Evolutionary conservation across 2,113 vertebrate species (phyloP), one percentile per base, ranked within the genome.

Genomic region (Dolichallabes microphthalmus): DNA sequence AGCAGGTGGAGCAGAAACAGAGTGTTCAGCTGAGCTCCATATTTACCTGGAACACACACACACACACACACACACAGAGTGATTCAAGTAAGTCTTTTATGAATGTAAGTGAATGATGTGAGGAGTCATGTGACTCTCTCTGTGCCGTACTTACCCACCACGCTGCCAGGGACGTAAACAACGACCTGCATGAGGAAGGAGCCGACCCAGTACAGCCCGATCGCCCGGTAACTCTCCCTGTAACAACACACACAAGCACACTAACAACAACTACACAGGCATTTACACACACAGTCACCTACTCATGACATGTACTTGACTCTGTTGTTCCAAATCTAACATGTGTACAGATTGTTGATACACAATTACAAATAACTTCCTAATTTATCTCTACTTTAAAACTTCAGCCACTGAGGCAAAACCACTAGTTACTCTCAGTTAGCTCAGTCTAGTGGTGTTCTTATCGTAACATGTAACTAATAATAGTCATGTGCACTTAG

Each of bases 171-270:
- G 93, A 98, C 94, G 94, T 97, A 98, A 88, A 99, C 97, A 83
- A 97, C 92, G 86, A 94, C 91, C 88, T 94, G 95, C 96, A 97
- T 98, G 86, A 96, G 87, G 90, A 98, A 96, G 77, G 98, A 99
- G 83, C 98, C 98, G 7, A 96, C 92, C 98, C 98, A 99, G 88
- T 97, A 99, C 14, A 98, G 93, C 82, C 98, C 98, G 88, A 98
- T 96, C 17, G 92, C 94, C 91, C 97, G 93, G 82, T 97, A 98
- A 92, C 92, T 97, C 89, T 97, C 96, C 92, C 98, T 98, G 89
- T 8, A 82, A 81, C 17, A 90, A 82, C 39, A 13, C 6, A 73
- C 45, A 50, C 71, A 85, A 39, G 82, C 20, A 55, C 27, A 69
- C 63, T 12, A 82, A 12, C 14, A 5, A 58, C 4, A 63, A 35